Percentiles rank a stretch among this genome's conserved stretches.
Evolutionary conservation across 2,797 vertebrate species (phyloP).

Genomic region (Chromobotia macracanthus): DNA sequence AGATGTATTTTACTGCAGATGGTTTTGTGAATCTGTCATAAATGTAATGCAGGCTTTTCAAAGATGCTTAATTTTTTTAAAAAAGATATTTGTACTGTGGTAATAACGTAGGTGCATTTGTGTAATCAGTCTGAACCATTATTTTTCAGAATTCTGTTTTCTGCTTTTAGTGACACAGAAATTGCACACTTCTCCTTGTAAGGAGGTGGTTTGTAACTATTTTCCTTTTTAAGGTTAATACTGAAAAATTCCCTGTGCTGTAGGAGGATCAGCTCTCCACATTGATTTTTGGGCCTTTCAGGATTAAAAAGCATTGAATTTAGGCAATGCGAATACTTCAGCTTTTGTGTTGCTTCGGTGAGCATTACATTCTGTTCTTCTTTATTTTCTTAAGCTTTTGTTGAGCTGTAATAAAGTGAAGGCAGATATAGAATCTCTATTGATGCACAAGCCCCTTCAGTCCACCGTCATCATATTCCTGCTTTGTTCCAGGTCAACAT

Average conservation of each 20-base stretch:
- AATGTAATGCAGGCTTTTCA: too few species aligned
- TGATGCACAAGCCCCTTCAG: not conserved
- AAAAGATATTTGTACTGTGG: too few species aligned
- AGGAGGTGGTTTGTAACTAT: too few species aligned
- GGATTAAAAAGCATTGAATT: conserved; percentile 1
- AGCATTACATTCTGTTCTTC: not conserved
- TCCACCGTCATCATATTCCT: not conserved
- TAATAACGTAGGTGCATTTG: too few species aligned
- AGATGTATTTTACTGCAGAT: too few species aligned
- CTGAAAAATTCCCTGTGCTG: not conserved
- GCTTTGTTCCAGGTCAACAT: conserved; percentile 18
- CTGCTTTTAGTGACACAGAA: too few species aligned
- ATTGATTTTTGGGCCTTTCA: conserved; percentile 31
- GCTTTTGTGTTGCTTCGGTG: not conserved
- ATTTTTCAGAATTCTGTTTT: too few species aligned
- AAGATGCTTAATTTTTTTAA: too few species aligned
- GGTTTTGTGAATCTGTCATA: too few species aligned
- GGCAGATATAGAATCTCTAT: not conserved
- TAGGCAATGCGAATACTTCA: not conserved
- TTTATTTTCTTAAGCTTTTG: not conserved
- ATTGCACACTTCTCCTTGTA: too few species aligned
- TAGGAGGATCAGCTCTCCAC: conserved; percentile 3
- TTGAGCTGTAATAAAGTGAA: not conserved
- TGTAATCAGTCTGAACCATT: too few species aligned
- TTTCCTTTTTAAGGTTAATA: too few species aligned